Conservation (phyloP, 2,888 invertebrate species). For the Heliconius sara region DNA sequence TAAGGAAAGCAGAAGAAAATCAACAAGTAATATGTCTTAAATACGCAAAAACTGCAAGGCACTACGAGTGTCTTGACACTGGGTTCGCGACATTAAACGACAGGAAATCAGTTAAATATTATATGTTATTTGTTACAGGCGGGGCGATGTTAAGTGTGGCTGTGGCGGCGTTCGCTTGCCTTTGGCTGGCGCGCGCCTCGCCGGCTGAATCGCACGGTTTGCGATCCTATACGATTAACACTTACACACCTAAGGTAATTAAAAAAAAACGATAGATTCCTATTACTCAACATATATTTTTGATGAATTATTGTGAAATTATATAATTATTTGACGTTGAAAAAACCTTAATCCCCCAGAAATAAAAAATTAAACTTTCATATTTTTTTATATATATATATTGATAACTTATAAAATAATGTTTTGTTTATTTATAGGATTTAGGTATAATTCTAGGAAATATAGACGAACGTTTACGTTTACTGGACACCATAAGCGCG, state of each 20-base stretch:
- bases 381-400: neutral
- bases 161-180: conserved; percentile 79
- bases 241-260: conserved; percentile 68
- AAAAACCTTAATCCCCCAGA: neutral
- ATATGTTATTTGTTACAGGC: conserved; percentile 55
- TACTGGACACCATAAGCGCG: conserved; percentile 72
- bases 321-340: neutral
- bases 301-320: neutral
- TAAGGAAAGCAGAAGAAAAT: neutral
- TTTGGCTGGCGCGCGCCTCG: conserved; percentile 78
- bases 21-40: neutral
- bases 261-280: neutral
- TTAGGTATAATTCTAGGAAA: conserved; percentile 66
- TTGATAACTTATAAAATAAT: neutral
- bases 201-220: conserved; percentile 67
- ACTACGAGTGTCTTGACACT: too few species aligned
- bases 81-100: too few species aligned
- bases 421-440: conserved; percentile 62
- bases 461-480: conserved; percentile 75
- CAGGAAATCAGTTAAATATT: neutral
- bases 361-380: neutral
- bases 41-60: too few species aligned
- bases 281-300: neutral
- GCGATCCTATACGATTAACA: conserved; percentile 63
- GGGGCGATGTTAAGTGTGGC: conserved; percentile 80